Conservation (phyloP, 2,888 invertebrate genomes). For the Neoascia interrupta region DNA sequence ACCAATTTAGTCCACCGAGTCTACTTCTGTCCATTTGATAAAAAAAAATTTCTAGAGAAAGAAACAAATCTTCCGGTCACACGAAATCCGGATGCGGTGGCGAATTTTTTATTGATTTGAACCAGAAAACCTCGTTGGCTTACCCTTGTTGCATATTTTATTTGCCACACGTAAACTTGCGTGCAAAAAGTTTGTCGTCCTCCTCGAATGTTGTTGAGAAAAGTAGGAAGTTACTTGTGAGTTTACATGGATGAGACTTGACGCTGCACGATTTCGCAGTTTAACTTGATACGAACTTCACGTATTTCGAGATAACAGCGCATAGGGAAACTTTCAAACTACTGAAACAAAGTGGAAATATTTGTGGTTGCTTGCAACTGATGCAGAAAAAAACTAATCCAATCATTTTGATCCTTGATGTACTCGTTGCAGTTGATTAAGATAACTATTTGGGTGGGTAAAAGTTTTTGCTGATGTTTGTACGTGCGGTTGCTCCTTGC, state of each 20-base stretch:
- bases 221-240: neutral
- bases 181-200: constrained; percentile 1
- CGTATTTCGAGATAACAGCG: neutral
- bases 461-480: too few relatives aligned
- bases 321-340: too few relatives aligned
- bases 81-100: neutral
- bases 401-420: too few relatives aligned
- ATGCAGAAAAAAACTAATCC: too few relatives aligned
- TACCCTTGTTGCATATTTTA: constrained; percentile 28
- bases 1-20: too few relatives aligned
- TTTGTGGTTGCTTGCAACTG: neutral
- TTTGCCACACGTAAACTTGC: neutral
- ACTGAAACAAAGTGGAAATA: constrained; percentile 2
- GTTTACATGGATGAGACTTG: neutral
- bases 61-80: too few relatives aligned
- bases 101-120: constrained; percentile 13
- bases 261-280: neutral
- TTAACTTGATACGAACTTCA: neutral
- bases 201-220: neutral
- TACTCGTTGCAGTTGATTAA: too few relatives aligned
- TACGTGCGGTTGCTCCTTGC: too few relatives aligned
- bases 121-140: neutral
- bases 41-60: too few relatives aligned
- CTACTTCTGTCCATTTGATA: too few relatives aligned
- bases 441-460: too few relatives aligned